Evolutionary conservation across 2,113 vertebrate species (phyloP).

Genomic region (Podarcis cretensis): DNA sequence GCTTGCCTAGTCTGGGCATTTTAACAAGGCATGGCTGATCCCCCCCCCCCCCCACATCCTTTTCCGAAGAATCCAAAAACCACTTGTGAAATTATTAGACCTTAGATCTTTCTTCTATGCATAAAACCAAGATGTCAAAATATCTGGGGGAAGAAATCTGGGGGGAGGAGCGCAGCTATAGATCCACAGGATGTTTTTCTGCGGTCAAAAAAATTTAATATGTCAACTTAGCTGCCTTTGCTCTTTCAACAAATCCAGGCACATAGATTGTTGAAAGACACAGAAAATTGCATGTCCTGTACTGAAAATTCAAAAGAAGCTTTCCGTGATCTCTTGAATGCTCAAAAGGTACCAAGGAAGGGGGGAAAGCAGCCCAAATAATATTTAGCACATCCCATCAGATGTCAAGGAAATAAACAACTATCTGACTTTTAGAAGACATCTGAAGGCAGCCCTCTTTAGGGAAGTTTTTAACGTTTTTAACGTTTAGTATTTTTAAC

Average conservation of each 20-base stretch:
- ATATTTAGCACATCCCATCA: not conserved
- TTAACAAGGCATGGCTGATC: conserved; percentile 46
- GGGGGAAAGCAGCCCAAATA: conserved; percentile 10
- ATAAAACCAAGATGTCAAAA: conserved; percentile 44
- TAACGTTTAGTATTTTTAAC: too few species aligned
- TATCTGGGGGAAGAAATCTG: conserved; percentile 33
- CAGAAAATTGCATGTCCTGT: conserved; percentile 22
- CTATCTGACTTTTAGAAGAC: too few species aligned
- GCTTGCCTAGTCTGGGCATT: conserved; percentile 36
- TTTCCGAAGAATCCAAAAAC: not conserved
- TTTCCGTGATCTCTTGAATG: conserved; percentile 44
- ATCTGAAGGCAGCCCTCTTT: too few species aligned
- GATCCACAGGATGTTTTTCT: conserved; percentile 45
- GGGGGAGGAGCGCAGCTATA: conserved; percentile 11
- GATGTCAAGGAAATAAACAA: too few species aligned
- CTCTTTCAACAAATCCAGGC: conserved; percentile 49
- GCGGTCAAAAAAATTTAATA: conserved; percentile 62
- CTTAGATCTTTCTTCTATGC: not conserved
- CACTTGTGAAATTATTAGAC: not conserved
- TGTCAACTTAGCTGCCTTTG: conserved; percentile 2
- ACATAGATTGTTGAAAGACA: conserved; percentile 2
- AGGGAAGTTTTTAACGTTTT: too few species aligned
- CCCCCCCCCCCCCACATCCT: not conserved
- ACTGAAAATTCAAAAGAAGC: not conserved
- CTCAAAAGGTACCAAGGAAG: not conserved